Evolutionary conservation across 1,140 invertebrate species (phyloP).

Genomic region (Sarcophaga bullata): DNA sequence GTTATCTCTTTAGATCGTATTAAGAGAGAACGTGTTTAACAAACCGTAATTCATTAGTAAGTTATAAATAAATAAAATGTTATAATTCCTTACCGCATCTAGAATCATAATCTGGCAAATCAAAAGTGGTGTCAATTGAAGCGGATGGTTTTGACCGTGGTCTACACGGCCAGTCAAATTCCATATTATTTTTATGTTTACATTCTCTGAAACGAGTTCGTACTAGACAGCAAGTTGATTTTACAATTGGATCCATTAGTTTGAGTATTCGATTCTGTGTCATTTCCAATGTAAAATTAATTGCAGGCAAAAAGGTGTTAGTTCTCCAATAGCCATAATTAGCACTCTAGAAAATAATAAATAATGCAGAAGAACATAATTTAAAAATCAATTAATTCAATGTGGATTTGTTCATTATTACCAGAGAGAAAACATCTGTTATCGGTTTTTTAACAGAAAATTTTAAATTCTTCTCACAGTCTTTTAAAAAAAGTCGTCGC

Average conservation of each 20-base stretch:
- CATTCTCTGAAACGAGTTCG: neutral
- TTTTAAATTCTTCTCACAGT: constrained; percentile 52
- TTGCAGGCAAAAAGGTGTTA: constrained; percentile 47
- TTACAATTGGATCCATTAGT: constrained; percentile 47
- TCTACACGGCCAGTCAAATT: constrained; percentile 55
- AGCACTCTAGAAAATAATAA: constrained; percentile 34
- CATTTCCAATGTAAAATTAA: constrained; percentile 51
- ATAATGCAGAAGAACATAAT: neutral
- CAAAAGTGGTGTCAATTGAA: constrained; percentile 56
- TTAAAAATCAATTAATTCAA: neutral
- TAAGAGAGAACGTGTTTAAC: too few species aligned
- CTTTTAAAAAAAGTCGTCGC: constrained; percentile 49
- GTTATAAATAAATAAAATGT: too few species aligned
- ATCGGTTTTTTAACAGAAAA: constrained; percentile 48
- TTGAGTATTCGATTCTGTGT: constrained; percentile 50
- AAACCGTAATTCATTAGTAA: too few species aligned
- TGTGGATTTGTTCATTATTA: constrained; percentile 13
- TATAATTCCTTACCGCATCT: constrained; percentile 38
- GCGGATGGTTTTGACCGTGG: constrained; percentile 53
- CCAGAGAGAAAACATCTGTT: constrained; percentile 54
- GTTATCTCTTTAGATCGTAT: too few species aligned
- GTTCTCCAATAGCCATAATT: constrained; percentile 55
- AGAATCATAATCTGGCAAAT: constrained; percentile 51
- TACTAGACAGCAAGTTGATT: neutral
- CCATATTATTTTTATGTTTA: constrained; percentile 26